Evolutionary conservation across 2,888 invertebrate genomes (phyloP), one percentile per base, ranked within the genome.

Genomic region (Pristionchus japonicus): DNA sequence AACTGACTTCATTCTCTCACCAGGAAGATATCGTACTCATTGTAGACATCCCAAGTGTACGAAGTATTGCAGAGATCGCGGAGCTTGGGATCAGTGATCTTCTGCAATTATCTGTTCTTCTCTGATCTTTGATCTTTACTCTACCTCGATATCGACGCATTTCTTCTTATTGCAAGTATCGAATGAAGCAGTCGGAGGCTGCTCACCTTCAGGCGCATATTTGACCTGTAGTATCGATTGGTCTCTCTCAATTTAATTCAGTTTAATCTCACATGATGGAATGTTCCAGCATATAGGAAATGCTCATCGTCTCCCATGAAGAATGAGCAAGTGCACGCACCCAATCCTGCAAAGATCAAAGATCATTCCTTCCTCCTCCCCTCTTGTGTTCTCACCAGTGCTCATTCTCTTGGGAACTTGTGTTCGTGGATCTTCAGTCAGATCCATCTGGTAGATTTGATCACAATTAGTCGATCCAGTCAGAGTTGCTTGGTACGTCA

Each of bases 11-110:
- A 49, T 47, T 70, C 27, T 27, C 70, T 37, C 2, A 86, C 70
- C 47, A 86, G 49, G 83, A 67, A 94, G 82, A 93, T 94, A 67
- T 93, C 93, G 70, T 91, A 93, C 27, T 93, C 91, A 0, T 90
- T 90, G 77, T 90, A 91, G 37, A 93, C 90, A 82, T 93, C 93
- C 93, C 93, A 93, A 6, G 92, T 93, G 90, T 93, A 93, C 61
- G 90, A 89, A 23, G 91, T 91, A 47, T 93, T 92, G 82, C 92
- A 93, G 17, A 93, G 89, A 34, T 92, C 86, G 52, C 90, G 88
- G 83, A 92, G 85, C 34, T 89, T 89, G 3, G 90, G 90, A 27
- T 89, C 90, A 27, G 89, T 86, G 67, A 90, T 91, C 82, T 43
- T 67, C 85, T 85, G 85, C 23, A 85, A 43, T 40, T 0, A 7